Conservation (phyloP, 2,888 invertebrate genomes). For the Hypena proboscidalis region DNA sequence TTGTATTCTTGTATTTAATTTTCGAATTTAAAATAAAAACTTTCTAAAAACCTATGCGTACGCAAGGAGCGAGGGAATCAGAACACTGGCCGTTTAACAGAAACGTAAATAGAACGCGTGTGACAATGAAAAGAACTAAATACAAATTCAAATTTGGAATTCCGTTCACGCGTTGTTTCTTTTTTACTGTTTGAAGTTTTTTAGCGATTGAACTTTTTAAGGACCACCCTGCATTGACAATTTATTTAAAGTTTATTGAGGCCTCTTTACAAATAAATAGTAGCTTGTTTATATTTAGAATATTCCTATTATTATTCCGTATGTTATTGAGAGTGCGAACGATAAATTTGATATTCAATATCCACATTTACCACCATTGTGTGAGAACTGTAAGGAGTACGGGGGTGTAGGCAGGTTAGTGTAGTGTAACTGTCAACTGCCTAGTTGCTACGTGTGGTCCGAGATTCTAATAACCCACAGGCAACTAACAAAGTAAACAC, state of each 20-base stretch:
- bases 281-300: too few species aligned
- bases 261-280: neutral
- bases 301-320: too few species aligned
- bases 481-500: too few species aligned
- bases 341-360: too few species aligned
- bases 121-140: conserved; percentile 47
- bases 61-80: conserved; percentile 36
- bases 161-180: conserved; percentile 22
- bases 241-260: neutral
- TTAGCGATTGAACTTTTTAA: conserved; percentile 25
- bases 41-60: conserved; percentile 22
- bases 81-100: conserved; percentile 39
- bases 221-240: conserved; percentile 8
- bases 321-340: too few species aligned
- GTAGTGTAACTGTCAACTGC: too few species aligned
- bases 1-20: too few species aligned
- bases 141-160: conserved; percentile 45
- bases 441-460: too few species aligned
- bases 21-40: conserved; percentile 25
- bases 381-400: too few species aligned
- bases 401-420: too few species aligned
- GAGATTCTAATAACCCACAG: too few species aligned
- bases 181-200: conserved; percentile 24
- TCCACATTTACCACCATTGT: too few species aligned
- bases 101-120: conserved; percentile 43